Percentiles rank a stretch among this genome's conserved stretches.
Conservation (phyloP, 2,113 vertebrate genomes). For the Himantopus leucocephalus region DNA sequence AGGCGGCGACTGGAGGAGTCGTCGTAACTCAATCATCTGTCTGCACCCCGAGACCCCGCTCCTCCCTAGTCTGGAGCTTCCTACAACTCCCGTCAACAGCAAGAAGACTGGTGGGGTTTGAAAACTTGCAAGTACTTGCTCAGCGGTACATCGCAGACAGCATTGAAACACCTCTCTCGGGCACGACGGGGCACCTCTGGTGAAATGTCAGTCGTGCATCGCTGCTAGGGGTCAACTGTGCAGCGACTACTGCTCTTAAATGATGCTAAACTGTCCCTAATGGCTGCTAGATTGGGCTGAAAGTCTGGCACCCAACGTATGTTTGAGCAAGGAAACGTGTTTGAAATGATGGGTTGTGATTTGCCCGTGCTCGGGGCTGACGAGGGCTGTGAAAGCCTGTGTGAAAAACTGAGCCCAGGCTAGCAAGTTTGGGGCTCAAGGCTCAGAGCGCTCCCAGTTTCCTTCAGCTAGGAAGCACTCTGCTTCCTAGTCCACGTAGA, state of each 20-base stretch:
- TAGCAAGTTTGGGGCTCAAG: not conserved
- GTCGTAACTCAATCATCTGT: not conserved
- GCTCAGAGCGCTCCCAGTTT: not conserved
- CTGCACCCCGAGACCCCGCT: not conserved
- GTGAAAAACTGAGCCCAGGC: not conserved
- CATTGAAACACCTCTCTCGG: accelerated
- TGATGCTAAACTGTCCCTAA: not conserved
- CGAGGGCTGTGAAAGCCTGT: not conserved
- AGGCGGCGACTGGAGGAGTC: not conserved
- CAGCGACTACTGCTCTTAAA: not conserved
- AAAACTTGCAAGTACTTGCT: not conserved
- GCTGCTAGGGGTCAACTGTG: not conserved
- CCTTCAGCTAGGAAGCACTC: not conserved
- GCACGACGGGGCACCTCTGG: accelerated
- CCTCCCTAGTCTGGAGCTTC: not conserved
- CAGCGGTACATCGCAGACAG: not conserved
- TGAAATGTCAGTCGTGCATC: not conserved
- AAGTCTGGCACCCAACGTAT: not conserved
- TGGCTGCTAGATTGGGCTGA: not conserved
- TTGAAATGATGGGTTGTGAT: not conserved
- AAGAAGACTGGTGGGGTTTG: not conserved
- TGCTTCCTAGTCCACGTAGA: not conserved
- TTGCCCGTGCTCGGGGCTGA: accelerated
- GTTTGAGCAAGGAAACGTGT: not conserved
- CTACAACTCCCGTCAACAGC: not conserved